Conservation (phyloP, 2,888 invertebrate species). For the Coleophora flavipennella region DNA sequence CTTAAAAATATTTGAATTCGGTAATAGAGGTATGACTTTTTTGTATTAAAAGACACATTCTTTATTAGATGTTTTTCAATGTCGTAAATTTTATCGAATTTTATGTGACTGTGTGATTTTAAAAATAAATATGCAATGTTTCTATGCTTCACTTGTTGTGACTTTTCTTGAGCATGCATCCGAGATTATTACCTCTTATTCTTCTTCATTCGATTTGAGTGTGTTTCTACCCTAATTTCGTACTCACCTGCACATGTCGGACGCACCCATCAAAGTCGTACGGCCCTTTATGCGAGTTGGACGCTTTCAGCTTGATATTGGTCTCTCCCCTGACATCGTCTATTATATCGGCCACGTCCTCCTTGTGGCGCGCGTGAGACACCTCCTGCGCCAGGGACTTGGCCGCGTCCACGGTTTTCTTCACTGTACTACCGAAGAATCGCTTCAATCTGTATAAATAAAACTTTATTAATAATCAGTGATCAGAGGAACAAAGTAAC, state of each 20-base stretch:
- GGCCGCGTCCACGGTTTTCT: conserved; percentile 92
- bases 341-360: conserved; percentile 87
- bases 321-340: conserved; percentile 87
- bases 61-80: too few relatives aligned
- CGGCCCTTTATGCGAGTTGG: conserved; percentile 96
- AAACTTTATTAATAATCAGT: neutral
- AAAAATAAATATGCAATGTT: too few relatives aligned
- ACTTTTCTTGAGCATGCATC: too few relatives aligned
- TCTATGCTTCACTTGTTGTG: too few relatives aligned
- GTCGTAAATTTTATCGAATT: too few relatives aligned
- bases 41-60: too few relatives aligned
- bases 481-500: neutral
- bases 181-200: too few relatives aligned
- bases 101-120: too few relatives aligned
- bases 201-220: too few relatives aligned
- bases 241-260: conserved; percentile 84
- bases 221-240: too few relatives aligned
- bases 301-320: conserved; percentile 92
- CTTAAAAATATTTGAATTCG: too few relatives aligned
- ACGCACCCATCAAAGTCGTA: conserved; percentile 94
- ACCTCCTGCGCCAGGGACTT: conserved; percentile 92
- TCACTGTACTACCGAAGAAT: conserved; percentile 90
- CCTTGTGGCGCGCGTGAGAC: conserved; percentile 89
- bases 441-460: conserved; percentile 80
- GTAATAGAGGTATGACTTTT: too few relatives aligned